These are phyloP conservation scores for Takifugu rubripes DNA, from an alignment of 2,797 vertebrate genomes.

Conservation along the genomic window DNA sequence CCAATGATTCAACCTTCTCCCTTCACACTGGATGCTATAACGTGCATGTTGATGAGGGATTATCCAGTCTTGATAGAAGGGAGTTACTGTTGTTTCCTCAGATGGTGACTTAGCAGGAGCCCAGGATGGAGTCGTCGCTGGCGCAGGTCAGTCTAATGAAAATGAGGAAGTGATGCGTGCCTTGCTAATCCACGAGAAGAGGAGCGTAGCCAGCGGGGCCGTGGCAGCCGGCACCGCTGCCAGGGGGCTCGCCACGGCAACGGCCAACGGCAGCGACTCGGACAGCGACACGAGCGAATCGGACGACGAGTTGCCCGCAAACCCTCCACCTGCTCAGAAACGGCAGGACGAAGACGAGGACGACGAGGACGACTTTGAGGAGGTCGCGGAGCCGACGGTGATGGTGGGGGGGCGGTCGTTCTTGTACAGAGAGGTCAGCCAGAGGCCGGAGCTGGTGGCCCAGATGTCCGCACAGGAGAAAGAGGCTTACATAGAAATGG, in stretches of 20 bases:
- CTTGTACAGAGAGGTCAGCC: constrained; percentile 91
- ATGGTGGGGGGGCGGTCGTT: constrained; percentile 85
- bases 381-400: constrained; percentile 88
- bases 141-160: constrained; percentile 74
- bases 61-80: too few relatives aligned
- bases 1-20: too few relatives aligned
- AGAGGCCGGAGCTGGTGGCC: constrained; percentile 90
- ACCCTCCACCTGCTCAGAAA: constrained; percentile 40
- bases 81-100: constrained; percentile 42
- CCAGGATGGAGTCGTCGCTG: constrained; percentile 76
- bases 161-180: constrained; percentile 98
- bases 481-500: constrained; percentile 95
- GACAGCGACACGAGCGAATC: constrained; percentile 98
- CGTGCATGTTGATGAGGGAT: too few relatives aligned
- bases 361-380: constrained; percentile 90
- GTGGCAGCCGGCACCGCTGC: constrained; percentile 36
- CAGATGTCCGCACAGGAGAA: constrained; percentile 95
- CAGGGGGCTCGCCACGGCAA: constrained; percentile 51
- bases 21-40: too few relatives aligned
- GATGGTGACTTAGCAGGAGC: constrained; percentile 74
- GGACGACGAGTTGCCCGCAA: constrained; percentile 83
- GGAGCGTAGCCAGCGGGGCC: constrained; percentile 64
- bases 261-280: constrained; percentile 80
- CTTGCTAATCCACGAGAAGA: constrained; percentile 96
- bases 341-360: constrained; percentile 73